Percentiles rank a stretch among this genome's conserved stretches.
Conservation (phyloP, 1,140 invertebrate species). For the Drosophila willistoni region DNA sequence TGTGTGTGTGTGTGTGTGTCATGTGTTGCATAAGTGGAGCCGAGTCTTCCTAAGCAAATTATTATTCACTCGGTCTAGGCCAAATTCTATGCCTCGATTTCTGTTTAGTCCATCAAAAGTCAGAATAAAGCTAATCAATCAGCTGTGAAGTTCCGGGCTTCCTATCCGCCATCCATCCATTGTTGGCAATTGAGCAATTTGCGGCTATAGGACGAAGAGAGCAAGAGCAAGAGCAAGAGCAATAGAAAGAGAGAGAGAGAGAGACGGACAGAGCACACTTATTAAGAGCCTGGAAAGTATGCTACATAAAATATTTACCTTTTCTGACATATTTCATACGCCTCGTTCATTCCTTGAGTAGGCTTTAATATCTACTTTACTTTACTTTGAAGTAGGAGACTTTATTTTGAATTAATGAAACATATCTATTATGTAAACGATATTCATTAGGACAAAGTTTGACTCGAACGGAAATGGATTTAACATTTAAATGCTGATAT, state of each 20-base stretch:
- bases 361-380: no score
- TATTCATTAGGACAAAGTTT: no score
- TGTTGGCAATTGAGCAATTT: constrained; percentile 8
- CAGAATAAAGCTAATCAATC: constrained; percentile 16
- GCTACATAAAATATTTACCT: constrained; percentile 5
- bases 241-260: no score
- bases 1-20: not conserved
- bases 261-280: not conserved
- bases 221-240: no score
- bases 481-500: no score
- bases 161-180: no score
- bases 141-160: not conserved
- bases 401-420: no score
- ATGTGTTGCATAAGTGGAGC: constrained; percentile 9
- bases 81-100: constrained; percentile 6
- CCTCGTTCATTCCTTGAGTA: no score
- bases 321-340: not conserved
- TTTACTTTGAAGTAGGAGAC: no score
- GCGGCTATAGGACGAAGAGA: not conserved
- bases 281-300: constrained; percentile 1
- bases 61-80: not conserved
- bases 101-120: constrained; percentile 16
- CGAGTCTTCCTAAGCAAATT: not conserved
- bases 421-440: no score
- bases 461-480: not conserved